Base-by-base conservation (phyloP, 1,140 invertebrate species). In the Maniola jurtina region DNA sequence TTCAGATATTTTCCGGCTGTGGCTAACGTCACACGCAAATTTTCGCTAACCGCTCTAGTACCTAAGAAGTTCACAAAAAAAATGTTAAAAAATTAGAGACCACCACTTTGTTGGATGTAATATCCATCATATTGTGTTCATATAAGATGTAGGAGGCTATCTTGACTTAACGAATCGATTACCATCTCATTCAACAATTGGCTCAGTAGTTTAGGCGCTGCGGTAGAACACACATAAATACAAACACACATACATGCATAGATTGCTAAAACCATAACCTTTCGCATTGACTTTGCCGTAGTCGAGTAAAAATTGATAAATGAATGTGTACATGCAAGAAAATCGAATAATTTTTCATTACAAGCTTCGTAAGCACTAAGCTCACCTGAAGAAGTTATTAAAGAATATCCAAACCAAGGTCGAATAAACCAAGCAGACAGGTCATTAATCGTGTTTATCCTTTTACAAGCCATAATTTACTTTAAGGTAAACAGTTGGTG, bases 401-500 rank as follows among this genome's bases (percentile, higher is more conserved):
- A 67, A 64, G 14, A 42, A 33, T 67, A 68, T 73, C 38, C 67
- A 67, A 59, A 63, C 42, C 42, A 70, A 73, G 66, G 59, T 35
- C 42, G 25, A 56, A 14, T 54, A 55, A 54, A n/a, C 61, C 61
- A 50, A 55, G 59, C 58, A 61, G 61, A 13, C 58, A 61, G 61
- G 34, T 54, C 33, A 56, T 66, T 60, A 70, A 45, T 64, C 50
- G 47, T 58, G 42, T 58, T 57, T 59, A 68, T 69, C 67, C 64
- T 64, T 56, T 72, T 68, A 61, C 56, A 48, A 35, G 16, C 52
- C 55, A 58, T 76, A 76, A 76, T 65, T 76, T 70, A 74, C 66
- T 64, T 68, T 73, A 72, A 72, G 34, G 65, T 76, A 79, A 76
- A 76, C 71, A 68, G 9, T 65, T 57, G 61, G 61, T 57, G 52